These are phyloP conservation scores for Phenganax stokvisi DNA, from an alignment of 92 coral and sea anemone genomes.

Conservation along the genomic window DNA sequence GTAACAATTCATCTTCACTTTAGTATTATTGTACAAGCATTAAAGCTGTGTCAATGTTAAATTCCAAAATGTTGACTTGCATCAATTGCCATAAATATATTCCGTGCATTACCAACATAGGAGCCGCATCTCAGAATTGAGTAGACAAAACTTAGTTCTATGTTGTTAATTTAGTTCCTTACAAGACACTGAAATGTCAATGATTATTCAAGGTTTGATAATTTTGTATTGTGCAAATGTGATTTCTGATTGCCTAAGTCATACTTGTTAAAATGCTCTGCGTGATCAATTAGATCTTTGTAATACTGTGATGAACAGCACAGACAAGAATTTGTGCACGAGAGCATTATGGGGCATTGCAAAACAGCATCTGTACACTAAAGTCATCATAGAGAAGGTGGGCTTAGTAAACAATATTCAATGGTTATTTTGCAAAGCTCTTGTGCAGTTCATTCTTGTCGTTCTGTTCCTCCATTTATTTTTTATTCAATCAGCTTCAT, in stretches of 20 bases:
- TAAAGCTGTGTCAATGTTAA: no score
- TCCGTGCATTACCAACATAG: neutral
- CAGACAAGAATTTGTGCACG: slow-evolving; percentile 82
- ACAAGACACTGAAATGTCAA: slow-evolving; percentile 23
- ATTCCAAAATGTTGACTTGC: no score
- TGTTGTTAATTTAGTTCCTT: slow-evolving; percentile 12
- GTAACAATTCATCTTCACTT: slow-evolving; percentile 31
- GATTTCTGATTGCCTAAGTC: neutral
- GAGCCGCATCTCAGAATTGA: neutral
- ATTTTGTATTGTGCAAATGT: neutral
- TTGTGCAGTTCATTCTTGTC: no score
- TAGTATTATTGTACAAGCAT: neutral
- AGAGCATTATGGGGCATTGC: slow-evolving; percentile 94
- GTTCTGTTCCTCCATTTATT: no score
- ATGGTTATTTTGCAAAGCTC: no score
- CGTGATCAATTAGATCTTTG: slow-evolving; percentile 9
- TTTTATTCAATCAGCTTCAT: slow-evolving; percentile 46
- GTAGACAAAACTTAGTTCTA: neutral
- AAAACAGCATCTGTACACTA: slow-evolving; percentile 67
- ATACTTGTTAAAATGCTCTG: neutral
- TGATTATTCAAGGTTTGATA: slow-evolving; percentile 20
- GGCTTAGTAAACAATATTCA: neutral
- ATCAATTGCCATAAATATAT: no score
- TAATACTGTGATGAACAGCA: slow-evolving; percentile 35
- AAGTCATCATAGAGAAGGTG: slow-evolving; percentile 50